Percentiles rank a stretch among this genome's conserved stretches.
These are phyloP conservation scores for Megaceryle maxima DNA, from an alignment of 2,113 vertebrate genomes.

Conservation along the genomic window DNA sequence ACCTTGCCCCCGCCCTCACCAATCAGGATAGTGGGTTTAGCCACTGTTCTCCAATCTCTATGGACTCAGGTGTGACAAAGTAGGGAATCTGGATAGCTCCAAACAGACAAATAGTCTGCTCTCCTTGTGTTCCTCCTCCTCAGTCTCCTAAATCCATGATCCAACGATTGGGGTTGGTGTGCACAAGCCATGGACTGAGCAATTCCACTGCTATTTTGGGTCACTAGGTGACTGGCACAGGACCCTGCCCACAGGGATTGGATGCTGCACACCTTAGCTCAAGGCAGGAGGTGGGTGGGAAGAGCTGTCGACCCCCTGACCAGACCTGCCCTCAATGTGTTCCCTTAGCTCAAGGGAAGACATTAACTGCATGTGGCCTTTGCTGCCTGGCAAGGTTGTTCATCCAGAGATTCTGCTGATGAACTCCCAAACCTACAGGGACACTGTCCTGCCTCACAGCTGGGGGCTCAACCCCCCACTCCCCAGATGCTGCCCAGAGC, in stretches of 20 bases:
- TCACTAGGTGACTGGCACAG: rapidly evolving
- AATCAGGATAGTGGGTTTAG: neutral
- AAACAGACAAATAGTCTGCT: neutral
- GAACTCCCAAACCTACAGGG: rapidly evolving
- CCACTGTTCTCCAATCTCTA: neutral
- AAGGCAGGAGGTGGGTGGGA: neutral
- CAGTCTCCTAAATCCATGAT: neutral
- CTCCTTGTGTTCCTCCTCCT: neutral
- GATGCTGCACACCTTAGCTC: neutral
- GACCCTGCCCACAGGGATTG: neutral
- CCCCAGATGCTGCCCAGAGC: neutral
- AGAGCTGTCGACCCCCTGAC: neutral
- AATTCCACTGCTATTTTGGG: neutral
- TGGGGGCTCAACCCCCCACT: neutral
- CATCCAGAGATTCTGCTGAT: neutral
- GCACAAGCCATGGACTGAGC: rapidly evolving
- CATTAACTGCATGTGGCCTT: rapidly evolving
- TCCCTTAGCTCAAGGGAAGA: neutral
- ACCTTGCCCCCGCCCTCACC: neutral
- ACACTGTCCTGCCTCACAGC: neutral
- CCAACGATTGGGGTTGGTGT: neutral
- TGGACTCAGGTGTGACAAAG: neutral
- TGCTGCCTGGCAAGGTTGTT: neutral
- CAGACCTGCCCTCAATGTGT: rapidly evolving
- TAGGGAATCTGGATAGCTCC: neutral